phyloP scores from a whole-genome alignment of 2,888 invertebrate genomes.

The Apoderus coryli region DNA sequence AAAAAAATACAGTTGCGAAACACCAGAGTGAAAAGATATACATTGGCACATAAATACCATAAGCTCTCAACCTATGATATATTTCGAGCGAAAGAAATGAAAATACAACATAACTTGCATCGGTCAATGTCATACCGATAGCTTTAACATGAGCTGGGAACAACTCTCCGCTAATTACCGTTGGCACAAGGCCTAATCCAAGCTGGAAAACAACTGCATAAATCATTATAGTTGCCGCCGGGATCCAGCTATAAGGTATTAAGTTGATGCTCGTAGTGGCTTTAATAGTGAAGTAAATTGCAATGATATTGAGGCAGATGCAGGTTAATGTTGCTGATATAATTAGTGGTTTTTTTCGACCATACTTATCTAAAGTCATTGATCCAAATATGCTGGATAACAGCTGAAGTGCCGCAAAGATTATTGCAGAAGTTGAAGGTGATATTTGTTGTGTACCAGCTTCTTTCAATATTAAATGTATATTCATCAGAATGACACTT shows the following conservation, averaged over 20 bases:
- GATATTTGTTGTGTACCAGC: no score
- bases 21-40: slow-evolving; percentile 26
- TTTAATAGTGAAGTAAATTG: slow-evolving; percentile 27
- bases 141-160: slow-evolving; percentile 30
- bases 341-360: slow-evolving; percentile 25
- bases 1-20: slow-evolving; percentile 24
- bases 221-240: slow-evolving; percentile 16
- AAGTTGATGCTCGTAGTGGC: slow-evolving; percentile 21
- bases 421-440: no score
- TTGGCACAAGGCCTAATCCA: slow-evolving; percentile 28
- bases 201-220: slow-evolving; percentile 25
- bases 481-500: no score
- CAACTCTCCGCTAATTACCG: slow-evolving; percentile 28
- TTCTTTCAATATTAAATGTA: no score
- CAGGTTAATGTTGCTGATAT: slow-evolving; percentile 26
- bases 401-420: no score
- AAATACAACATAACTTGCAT: slow-evolving; percentile 26
- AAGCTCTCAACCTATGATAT: slow-evolving; percentile 23
- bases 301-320: slow-evolving; percentile 23
- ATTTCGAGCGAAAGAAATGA: slow-evolving; percentile 25
- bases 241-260: slow-evolving; percentile 19
- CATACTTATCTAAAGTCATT: slow-evolving; percentile 26
- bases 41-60: slow-evolving; percentile 27
- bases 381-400: slow-evolving; percentile 24
- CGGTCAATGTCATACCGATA: slow-evolving; percentile 29